Percentiles rank a stretch among this genome's conserved stretches.
Conservation (phyloP, 2,113 vertebrate genomes). For the Upupa epops region DNA sequence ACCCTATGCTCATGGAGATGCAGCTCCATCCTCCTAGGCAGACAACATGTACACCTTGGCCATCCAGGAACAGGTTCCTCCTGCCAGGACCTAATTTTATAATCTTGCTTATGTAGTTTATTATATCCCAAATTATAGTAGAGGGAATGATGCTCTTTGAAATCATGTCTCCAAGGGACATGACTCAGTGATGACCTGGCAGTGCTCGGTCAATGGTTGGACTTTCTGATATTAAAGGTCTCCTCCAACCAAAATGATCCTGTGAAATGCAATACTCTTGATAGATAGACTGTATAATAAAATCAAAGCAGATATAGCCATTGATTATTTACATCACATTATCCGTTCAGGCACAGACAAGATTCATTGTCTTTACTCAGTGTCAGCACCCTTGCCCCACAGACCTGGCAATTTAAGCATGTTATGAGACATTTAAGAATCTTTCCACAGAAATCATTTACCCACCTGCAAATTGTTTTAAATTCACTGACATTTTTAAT, state of each 20-base stretch:
- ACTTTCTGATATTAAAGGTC: too few relatives aligned
- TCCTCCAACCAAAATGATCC: too few relatives aligned
- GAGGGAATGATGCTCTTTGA: neutral
- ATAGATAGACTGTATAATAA: neutral
- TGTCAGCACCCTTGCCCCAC: neutral
- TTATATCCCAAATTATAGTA: neutral
- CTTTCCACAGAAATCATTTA: neutral
- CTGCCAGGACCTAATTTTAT: neutral
- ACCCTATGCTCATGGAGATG: neutral
- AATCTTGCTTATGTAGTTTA: neutral
- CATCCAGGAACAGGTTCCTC: neutral
- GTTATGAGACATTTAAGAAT: neutral
- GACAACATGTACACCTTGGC: accelerated
- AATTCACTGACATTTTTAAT: neutral
- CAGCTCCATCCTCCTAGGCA: neutral
- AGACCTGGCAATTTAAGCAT: neutral
- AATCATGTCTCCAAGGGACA: neutral
- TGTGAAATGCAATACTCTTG: neutral
- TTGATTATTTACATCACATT: neutral
- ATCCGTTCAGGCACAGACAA: neutral
- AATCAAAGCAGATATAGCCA: accelerated
- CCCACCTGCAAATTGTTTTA: neutral
- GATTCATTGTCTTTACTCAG: neutral
- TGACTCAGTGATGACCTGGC: too few relatives aligned
- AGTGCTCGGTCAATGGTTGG: too few relatives aligned